Base-by-base conservation (phyloP, 2,113 vertebrate genomes). In the Sphyrna mokarran region DNA sequence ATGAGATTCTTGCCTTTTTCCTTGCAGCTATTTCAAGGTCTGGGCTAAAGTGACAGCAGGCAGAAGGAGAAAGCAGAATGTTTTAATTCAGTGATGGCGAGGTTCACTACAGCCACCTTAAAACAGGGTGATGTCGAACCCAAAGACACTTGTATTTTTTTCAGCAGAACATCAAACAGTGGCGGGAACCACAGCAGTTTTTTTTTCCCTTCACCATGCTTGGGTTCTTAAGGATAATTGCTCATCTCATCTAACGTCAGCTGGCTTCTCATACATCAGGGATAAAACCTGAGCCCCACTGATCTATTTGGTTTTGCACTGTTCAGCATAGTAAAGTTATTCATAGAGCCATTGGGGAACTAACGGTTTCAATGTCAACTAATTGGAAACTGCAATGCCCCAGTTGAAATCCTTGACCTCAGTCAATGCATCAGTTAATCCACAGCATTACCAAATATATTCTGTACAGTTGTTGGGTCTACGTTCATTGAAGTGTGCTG, bases 381-480 rank as follows among this genome's bases (percentile, higher is more conserved):
- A 37, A 68, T 93, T 93, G 89, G 89, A 93, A 93, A 10, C 89
- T 66, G 33, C 61, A 93, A 68, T 93, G 37, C 89, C 89, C 37
- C 89, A 93, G 66, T 37, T 93, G 63, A 93, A 93, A 93, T 37
- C 61, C 61, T 93, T 93, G 89, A 93, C 89, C 89, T 68, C 20
- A 91, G 89, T 91, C 58, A 93, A 93, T 66, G 61, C 89, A 91
- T 91, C 26, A 63, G 29, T 23, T 91, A 63, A 91, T 91, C 87
- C 29, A 66, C 37, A 37, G 58, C n/a, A 66, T 91, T 18, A 91
- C 89, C 66, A 61, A 91, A 18, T 66, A 93, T 8, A 93, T 93
- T 93, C 89, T 68, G 61, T 9, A 37, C 61, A 37, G 89, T 37
- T 66, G 61, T 66, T 91, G 61, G n/a, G n/a, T 37, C 61, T 20